These are phyloP conservation scores for Macrochelys suwanniensis DNA, from an alignment of 2,797 vertebrate genomes.

Conservation along the genomic window DNA sequence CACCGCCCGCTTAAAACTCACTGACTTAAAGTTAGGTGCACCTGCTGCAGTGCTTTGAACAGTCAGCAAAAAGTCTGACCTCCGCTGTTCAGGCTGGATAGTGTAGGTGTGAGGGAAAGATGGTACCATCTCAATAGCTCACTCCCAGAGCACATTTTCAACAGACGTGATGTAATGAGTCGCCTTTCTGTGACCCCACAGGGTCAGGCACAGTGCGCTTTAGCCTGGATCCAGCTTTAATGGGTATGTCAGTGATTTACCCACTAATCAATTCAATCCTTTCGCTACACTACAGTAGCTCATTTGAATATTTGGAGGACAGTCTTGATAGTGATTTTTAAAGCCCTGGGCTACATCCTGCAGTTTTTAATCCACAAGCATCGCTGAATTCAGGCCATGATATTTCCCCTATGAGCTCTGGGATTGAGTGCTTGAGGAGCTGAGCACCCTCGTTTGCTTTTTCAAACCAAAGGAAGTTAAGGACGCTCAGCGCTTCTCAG, in stretches of 20 bases:
- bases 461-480: accelerated
- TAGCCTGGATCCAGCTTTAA: background rate
- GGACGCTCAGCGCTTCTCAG: accelerated
- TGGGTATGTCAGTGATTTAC: background rate
- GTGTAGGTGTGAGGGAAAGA: background rate
- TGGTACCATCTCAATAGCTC: background rate
- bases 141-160: background rate
- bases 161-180: background rate
- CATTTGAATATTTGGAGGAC: background rate
- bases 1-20: background rate
- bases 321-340: background rate
- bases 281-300: background rate
- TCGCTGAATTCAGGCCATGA: background rate
- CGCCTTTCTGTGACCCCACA: background rate
- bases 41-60: background rate
- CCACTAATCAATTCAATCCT: background rate
- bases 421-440: background rate
- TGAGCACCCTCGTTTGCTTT: background rate
- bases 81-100: background rate
- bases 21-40: background rate
- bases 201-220: background rate
- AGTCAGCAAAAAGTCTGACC: background rate
- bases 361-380: background rate
- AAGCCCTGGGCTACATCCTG: background rate
- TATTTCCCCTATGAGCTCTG: background rate